A percentile compares a stretch with the other conserved stretches of the same genome.
Conservation (phyloP, 1,140 invertebrate species). For the Tetramorium parvispinum region DNA sequence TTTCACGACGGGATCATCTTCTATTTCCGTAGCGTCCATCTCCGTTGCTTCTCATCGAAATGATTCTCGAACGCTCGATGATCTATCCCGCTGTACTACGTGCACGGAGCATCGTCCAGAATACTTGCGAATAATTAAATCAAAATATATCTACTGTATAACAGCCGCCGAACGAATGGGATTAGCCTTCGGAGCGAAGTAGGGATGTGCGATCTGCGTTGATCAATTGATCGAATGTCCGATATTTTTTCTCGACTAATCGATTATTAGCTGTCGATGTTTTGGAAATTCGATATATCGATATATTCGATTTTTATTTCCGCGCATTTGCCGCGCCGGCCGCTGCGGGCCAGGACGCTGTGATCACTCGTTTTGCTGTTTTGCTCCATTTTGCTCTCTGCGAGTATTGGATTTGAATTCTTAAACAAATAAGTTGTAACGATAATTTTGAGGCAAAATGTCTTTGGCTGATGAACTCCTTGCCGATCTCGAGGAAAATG, state of each 20-base stretch:
- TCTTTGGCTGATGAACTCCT: constrained; percentile 97
- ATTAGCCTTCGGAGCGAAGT: no score
- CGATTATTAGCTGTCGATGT: no score
- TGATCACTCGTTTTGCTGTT: no score
- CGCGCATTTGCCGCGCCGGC: no score
- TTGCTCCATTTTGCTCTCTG: no score
- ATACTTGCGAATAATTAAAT: neutral
- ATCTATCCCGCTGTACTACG: neutral
- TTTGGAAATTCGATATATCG: no score
- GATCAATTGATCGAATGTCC: no score
- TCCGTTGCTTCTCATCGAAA: neutral
- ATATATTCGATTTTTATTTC: no score
- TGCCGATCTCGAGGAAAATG: constrained; percentile 97
- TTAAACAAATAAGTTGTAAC: neutral
- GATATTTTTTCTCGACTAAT: no score
- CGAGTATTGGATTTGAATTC: no score
- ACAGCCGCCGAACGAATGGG: neutral
- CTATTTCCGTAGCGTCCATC: constrained; percentile 71
- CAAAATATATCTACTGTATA: neutral
- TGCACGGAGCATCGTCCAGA: neutral
- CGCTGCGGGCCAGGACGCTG: no score
- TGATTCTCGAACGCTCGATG: neutral
- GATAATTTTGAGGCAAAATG: constrained; percentile 84
- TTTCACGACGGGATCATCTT: constrained; percentile 80
- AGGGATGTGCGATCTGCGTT: no score